phyloP scores from a whole-genome alignment of 1,140 invertebrate species.

The Lordiphosa stackelbergi region DNA sequence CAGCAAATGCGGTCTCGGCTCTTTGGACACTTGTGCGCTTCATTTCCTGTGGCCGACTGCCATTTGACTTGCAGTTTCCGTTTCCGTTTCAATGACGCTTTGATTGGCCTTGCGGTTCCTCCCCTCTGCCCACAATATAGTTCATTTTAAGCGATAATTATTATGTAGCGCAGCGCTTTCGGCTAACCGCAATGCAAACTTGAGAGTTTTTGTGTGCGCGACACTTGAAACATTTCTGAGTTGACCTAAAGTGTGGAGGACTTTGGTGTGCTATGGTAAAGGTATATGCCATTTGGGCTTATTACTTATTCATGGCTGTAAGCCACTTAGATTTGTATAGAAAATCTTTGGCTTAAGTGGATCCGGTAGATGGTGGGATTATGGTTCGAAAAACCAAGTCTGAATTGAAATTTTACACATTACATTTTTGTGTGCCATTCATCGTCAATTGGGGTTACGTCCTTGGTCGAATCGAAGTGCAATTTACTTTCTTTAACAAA shows the following conservation, averaged over 20 bases:
- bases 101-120: slow-evolving; percentile 69
- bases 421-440: too few species aligned
- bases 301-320: too few species aligned
- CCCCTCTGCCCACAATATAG: slow-evolving; percentile 14
- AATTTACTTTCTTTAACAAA: too few species aligned
- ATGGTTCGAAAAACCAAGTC: too few species aligned
- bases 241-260: not conserved
- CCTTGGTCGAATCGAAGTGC: too few species aligned
- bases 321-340: too few species aligned
- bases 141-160: slow-evolving; percentile 60
- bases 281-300: too few species aligned
- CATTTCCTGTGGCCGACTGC: slow-evolving; percentile 68
- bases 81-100: slow-evolving; percentile 73
- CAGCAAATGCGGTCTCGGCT: slow-evolving; percentile 25
- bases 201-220: slow-evolving; percentile 15
- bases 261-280: too few species aligned
- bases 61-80: slow-evolving; percentile 73
- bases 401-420: too few species aligned
- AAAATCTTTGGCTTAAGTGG: too few species aligned
- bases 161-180: slow-evolving; percentile 34
- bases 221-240: slow-evolving; percentile 25
- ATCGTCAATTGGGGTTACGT: too few species aligned
- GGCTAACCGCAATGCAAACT: slow-evolving; percentile 48
- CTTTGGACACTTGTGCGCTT: slow-evolving; percentile 50
- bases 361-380: too few species aligned